phyloP scores from a whole-genome alignment of 2,888 invertebrate genomes.

The Odontomyia ornata region DNA sequence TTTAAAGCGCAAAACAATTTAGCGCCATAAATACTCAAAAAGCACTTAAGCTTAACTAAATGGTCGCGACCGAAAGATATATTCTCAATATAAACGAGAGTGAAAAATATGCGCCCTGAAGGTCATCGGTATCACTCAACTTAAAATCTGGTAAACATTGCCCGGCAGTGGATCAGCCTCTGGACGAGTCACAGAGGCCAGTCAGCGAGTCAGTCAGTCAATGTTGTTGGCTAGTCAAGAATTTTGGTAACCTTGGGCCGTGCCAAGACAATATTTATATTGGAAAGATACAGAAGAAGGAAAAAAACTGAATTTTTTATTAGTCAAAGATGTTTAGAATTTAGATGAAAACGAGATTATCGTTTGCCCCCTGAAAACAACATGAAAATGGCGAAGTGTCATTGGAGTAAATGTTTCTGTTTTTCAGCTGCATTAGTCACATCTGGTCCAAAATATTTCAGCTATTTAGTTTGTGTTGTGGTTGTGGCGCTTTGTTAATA shows the following conservation, averaged over 20 bases:
- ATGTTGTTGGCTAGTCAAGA: neutral
- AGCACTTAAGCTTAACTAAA: neutral
- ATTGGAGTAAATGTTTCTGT: neutral
- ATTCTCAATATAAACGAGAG: neutral
- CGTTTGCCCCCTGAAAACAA: neutral
- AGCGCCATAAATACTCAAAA: constrained; percentile 1
- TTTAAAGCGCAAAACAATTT: neutral
- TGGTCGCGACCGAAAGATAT: neutral
- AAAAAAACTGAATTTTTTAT: neutral
- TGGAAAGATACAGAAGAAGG: neutral
- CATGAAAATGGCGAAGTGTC: neutral
- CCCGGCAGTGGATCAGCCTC: neutral
- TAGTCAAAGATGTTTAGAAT: constrained; percentile 1
- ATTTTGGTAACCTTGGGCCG: neutral
- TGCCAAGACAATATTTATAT: neutral
- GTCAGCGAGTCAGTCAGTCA: too few species aligned
- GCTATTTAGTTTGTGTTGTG: neutral
- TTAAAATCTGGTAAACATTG: neutral
- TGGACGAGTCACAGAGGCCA: neutral
- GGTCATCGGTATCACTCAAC: constrained; percentile 2
- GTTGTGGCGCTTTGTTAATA: neutral
- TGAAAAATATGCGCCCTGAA: neutral
- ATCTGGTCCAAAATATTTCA: too few species aligned
- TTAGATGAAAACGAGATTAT: constrained; percentile 3
- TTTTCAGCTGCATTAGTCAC: too few species aligned